Evolutionary conservation across 2,113 vertebrate genomes (phyloP).

Genomic region (Ovis canadensis): DNA sequence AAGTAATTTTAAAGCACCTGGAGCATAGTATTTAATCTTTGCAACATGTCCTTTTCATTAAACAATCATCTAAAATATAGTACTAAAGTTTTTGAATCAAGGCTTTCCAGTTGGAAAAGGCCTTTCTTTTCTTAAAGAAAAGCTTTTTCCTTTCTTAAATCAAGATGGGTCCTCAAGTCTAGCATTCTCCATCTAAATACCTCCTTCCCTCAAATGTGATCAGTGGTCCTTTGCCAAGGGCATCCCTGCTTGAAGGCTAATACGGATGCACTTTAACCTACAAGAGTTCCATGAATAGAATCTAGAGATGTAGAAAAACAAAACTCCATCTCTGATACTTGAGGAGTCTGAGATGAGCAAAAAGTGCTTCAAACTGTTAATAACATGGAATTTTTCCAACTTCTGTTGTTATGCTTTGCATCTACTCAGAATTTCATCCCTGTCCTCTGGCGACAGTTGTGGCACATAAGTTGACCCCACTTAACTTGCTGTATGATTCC

Average conservation of each 20-base stretch:
- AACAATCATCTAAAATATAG: background rate
- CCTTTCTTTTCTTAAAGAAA: background rate
- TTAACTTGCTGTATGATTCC: background rate
- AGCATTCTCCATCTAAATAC: background rate
- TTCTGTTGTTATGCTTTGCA: background rate
- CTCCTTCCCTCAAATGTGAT: background rate
- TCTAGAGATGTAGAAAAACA: background rate
- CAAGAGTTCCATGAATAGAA: background rate
- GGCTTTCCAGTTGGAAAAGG: background rate
- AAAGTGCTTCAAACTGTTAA: background rate
- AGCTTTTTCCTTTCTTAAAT: background rate
- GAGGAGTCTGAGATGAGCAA: background rate
- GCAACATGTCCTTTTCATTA: background rate
- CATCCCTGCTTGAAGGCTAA: background rate
- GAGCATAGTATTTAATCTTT: background rate
- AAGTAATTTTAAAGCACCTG: background rate
- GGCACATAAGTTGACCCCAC: background rate
- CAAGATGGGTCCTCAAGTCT: rapidly evolving
- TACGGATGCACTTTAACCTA: background rate
- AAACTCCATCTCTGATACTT: background rate
- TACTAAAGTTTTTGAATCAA: background rate
- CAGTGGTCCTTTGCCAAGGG: background rate
- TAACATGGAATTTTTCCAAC: background rate
- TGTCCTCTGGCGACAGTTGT: background rate
- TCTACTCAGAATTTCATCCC: background rate